phyloP scores from a whole-genome alignment of 1,140 invertebrate species.

The Meloidogyne hapla region DNA sequence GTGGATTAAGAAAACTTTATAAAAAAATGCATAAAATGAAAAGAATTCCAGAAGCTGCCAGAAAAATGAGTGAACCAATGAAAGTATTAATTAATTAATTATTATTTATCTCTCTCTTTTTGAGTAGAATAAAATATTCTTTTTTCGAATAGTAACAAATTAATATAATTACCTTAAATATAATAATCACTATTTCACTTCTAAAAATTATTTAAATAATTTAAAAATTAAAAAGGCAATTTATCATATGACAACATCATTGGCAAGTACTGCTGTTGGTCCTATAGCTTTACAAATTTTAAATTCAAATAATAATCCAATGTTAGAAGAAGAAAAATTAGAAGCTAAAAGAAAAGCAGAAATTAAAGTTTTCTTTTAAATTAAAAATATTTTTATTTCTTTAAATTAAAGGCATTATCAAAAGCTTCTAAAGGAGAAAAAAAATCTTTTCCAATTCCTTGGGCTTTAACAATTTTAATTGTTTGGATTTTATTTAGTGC shows the following conservation, averaged over 20 bases:
- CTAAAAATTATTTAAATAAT: too few species aligned
- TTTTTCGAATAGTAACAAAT: too few species aligned
- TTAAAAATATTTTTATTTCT: background rate
- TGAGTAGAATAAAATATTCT: too few species aligned
- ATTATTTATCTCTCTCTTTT: too few species aligned
- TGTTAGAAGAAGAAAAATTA: background rate
- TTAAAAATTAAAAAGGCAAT: conserved; percentile 27
- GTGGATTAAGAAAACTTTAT: conserved; percentile 57
- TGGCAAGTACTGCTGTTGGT: conserved; percentile 26
- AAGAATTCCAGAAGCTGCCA: conserved; percentile 48
- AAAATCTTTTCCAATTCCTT: conserved; percentile 53
- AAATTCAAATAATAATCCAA: conserved; percentile 18
- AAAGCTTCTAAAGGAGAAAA: conserved; percentile 14
- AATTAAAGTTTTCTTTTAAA: background rate
- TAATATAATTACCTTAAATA: too few species aligned
- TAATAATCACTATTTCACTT: too few species aligned
- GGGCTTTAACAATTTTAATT: conserved; percentile 54
- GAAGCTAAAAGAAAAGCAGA: conserved; percentile 16
- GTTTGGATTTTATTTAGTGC: conserved; percentile 61
- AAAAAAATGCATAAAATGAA: conserved; percentile 52
- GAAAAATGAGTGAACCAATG: conserved; percentile 40
- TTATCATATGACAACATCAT: conserved; percentile 31
- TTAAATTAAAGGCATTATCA: conserved; percentile 8
- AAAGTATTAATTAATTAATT: conserved; percentile 10
- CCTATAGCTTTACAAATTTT: conserved; percentile 18